phyloP scores from a whole-genome alignment of 2,888 invertebrate species.

The Uropetala carovei region DNA sequence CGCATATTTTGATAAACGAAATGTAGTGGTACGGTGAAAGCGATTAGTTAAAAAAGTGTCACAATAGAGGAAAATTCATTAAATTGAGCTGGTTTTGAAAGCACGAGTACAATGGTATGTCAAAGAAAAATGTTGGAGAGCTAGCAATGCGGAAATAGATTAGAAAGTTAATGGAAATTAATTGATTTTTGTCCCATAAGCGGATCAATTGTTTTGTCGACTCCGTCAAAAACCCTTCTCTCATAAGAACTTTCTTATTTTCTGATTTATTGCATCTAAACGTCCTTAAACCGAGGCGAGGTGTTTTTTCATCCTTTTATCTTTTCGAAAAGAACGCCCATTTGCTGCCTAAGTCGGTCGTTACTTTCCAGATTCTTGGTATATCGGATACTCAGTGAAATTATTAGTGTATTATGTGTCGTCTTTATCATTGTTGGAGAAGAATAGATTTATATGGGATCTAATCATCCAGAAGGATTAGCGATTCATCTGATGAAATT shows the following conservation, averaged over 20 bases:
- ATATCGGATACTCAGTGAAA: no score
- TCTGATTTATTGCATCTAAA: no score
- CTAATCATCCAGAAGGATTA: no score
- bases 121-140: not conserved
- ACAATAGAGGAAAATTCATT: conserved; percentile 17
- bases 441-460: no score
- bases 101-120: not conserved
- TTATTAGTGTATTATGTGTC: no score
- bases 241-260: not conserved
- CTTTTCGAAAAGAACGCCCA: no score
- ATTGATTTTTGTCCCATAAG: conserved; percentile 18
- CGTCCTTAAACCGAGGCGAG: no score
- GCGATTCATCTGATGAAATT: no score
- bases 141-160: conserved; percentile 19
- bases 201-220: not conserved
- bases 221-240: not conserved
- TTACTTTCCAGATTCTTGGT: no score
- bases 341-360: no score
- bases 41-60: not conserved
- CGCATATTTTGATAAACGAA: not conserved
- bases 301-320: no score
- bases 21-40: not conserved
- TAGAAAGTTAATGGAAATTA: conserved; percentile 25
- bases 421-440: no score
- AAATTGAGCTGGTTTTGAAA: not conserved